Base-by-base conservation (phyloP, 1,140 invertebrate genomes). In the Prorops nasuta region DNA sequence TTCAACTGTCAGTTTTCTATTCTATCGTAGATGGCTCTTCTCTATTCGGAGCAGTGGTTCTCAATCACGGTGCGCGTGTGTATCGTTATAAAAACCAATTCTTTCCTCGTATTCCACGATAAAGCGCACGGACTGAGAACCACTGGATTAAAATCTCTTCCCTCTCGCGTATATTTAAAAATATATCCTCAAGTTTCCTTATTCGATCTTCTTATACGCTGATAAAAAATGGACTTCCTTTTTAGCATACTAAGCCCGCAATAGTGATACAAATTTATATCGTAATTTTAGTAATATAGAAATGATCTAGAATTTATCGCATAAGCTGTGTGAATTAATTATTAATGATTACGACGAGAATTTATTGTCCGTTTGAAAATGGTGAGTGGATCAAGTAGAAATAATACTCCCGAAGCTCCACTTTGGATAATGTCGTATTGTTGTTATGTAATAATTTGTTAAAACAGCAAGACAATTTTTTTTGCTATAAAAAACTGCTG, bases 361-460 rank as follows among this genome's bases (percentile, higher is more conserved):
- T 44, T 58, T 55, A 59, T 64, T 56, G 57, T 63, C 63, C 59
- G 59, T 67, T 65, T 66, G 55, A 59, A 64, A 64, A 68, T 66
- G 67, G 60, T 69, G 65, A 66, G 64, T 64, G 66, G 62, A 72
- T 67, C 67, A 67, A 66, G 51, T 66, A 68, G 58, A 44, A 58
- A 46, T 59, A 62, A 65, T 54, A 60, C 38, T 39, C 54, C 56
- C 54, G 45, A 47, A 63, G 47, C 31, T 35, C 31, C n/a, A n/a
- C n/a, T n/a, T n/a, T n/a, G n/a, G n/a, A n/a, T n/a, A n/a, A n/a
- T n/a, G n/a, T n/a, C n/a, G n/a, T n/a, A n/a, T n/a, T n/a, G n/a
- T n/a, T n/a, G n/a, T n/a, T n/a, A n/a, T n/a, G n/a, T n/a, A n/a
- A n/a, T n/a, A n/a, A n/a, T n/a, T n/a, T n/a, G n/a, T n/a, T n/a